Evolutionary conservation across 2,113 vertebrate species (phyloP).

Genomic region (Malurus cyaneus): DNA sequence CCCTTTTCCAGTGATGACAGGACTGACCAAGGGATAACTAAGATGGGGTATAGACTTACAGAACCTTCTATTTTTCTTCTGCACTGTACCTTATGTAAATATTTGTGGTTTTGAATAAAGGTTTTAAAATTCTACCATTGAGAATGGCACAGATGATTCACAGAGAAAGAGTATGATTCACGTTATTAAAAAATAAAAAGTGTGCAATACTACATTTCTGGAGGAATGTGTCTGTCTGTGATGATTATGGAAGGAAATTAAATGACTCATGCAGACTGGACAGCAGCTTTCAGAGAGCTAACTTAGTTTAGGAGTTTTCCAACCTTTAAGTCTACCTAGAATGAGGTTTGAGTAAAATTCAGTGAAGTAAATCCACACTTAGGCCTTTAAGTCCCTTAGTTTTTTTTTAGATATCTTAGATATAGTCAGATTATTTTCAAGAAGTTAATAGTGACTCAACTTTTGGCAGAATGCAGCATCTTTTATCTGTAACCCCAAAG

Average conservation of each 20-base stretch:
- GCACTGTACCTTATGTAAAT: background rate
- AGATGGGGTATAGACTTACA: background rate
- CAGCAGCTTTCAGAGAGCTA: background rate
- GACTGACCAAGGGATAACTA: background rate
- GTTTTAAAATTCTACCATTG: background rate
- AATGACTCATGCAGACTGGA: background rate
- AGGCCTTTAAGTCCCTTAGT: background rate
- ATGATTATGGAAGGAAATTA: background rate
- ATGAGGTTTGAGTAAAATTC: background rate
- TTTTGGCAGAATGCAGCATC: background rate
- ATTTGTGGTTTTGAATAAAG: background rate
- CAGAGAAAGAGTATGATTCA: background rate
- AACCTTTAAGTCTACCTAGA: background rate
- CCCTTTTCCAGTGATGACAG: background rate
- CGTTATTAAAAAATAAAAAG: background rate
- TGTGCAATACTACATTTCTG: background rate
- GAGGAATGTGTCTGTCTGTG: background rate
- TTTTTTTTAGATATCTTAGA: background rate
- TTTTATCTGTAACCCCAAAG: background rate
- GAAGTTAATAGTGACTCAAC: background rate
- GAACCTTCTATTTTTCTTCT: background rate
- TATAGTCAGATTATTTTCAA: background rate
- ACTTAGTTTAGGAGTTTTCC: background rate
- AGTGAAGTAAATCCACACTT: background rate
- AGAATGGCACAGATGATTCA: background rate